These are phyloP conservation scores for Pantherophis vulpinus DNA, from an alignment of 2,797 vertebrate genomes.

Conservation along the genomic window DNA sequence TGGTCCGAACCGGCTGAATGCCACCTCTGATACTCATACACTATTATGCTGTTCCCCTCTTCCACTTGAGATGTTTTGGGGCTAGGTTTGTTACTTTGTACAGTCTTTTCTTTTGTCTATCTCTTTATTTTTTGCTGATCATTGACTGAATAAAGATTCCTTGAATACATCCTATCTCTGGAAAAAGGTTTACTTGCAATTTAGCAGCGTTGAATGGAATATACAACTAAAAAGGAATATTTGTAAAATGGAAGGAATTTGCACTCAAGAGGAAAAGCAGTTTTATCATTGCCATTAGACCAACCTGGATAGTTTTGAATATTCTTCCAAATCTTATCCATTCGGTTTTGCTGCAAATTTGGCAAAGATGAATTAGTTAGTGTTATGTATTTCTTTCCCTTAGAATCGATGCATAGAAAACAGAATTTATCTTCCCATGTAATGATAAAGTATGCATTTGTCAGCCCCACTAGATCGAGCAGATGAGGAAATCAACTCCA, in stretches of 20 bases:
- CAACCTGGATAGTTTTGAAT: neutral
- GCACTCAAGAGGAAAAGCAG: neutral
- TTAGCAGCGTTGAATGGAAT: neutral
- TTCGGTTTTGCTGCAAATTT: neutral
- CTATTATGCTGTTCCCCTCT: too few species aligned
- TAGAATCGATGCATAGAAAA: neutral
- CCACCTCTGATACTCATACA: too few species aligned
- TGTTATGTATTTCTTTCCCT: neutral
- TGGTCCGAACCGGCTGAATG: too few species aligned
- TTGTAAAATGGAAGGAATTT: neutral
- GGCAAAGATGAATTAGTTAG: neutral
- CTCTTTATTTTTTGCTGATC: too few species aligned
- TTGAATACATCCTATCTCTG: neutral
- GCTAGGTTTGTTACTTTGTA: too few species aligned
- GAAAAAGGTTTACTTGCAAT: neutral
- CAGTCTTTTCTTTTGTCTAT: too few species aligned
- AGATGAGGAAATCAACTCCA: neutral
- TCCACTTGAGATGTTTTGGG: too few species aligned
- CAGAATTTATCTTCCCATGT: neutral
- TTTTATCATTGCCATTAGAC: neutral
- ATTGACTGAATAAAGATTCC: too few species aligned
- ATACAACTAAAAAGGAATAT: neutral
- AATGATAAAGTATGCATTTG: neutral
- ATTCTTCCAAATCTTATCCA: constrained; percentile 21
- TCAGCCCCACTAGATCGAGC: neutral